Conservation (phyloP, 2,888 invertebrate species). For the Erynnis tages region DNA sequence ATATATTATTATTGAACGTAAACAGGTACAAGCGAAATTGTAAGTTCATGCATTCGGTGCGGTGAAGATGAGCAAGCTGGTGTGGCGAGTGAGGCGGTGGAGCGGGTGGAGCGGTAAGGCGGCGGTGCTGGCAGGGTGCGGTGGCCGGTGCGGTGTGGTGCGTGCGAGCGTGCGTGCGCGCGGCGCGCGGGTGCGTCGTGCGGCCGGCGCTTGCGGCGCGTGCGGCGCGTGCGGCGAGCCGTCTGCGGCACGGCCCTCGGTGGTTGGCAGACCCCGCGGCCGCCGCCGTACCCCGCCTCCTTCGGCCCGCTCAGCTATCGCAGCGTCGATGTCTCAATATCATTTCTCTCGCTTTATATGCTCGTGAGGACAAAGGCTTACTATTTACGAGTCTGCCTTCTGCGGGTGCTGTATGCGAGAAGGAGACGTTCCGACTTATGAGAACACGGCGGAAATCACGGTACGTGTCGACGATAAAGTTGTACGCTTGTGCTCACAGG, state of each 20-base stretch:
- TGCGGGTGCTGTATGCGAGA: slow-evolving; percentile 92
- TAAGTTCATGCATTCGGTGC: slow-evolving; percentile 39
- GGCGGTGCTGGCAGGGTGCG: slow-evolving; percentile 56
- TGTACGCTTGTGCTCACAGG: slow-evolving; percentile 74
- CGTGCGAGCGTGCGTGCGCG: slow-evolving; percentile 43
- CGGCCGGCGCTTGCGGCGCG: slow-evolving; percentile 38
- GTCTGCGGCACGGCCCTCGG: slow-evolving; percentile 64
- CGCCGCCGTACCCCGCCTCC: slow-evolving; percentile 77
- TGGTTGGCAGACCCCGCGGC: slow-evolving; percentile 57
- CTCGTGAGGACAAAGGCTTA: slow-evolving; percentile 82
- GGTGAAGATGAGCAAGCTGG: slow-evolving; percentile 43
- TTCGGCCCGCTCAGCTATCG: slow-evolving; percentile 68
- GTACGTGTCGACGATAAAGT: slow-evolving; percentile 71
- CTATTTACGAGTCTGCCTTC: slow-evolving; percentile 85
- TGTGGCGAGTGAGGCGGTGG: slow-evolving; percentile 46
- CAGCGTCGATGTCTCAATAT: slow-evolving; percentile 75
- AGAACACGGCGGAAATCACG: slow-evolving; percentile 72
- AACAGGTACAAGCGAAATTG: slow-evolving; percentile 20
- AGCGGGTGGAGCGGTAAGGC: slow-evolving; percentile 49
- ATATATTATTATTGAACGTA: slow-evolving; percentile 23
- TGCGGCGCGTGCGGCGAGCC: slow-evolving; percentile 45
- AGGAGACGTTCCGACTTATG: slow-evolving; percentile 85
- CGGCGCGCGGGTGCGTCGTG: slow-evolving; percentile 65
- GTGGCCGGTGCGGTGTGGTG: slow-evolving; percentile 49
- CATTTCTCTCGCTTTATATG: slow-evolving; percentile 77